Evolutionary conservation across 2,888 invertebrate genomes (phyloP).

Genomic region (Heliconius cydno): DNA sequence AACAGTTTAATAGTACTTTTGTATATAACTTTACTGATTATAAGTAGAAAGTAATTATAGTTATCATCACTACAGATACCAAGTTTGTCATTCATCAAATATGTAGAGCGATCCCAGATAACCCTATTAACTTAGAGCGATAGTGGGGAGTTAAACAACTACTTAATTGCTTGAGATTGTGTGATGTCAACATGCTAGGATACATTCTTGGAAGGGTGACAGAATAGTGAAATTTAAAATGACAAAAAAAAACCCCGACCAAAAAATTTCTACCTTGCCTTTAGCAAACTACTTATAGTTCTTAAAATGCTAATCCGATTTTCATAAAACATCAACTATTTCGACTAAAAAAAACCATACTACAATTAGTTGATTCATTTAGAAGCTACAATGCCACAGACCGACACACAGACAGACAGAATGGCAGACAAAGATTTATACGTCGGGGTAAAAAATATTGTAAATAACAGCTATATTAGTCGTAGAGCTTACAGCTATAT

Average conservation of each 20-base stretch:
- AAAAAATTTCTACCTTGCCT: too few relatives aligned
- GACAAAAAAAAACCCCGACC: too few relatives aligned
- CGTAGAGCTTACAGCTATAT: not conserved
- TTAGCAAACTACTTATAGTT: too few relatives aligned
- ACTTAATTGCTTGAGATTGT: conserved; percentile 38
- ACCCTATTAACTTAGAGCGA: conserved; percentile 49
- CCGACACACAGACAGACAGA: too few relatives aligned
- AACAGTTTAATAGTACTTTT: not conserved
- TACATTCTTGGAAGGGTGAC: conserved; percentile 24
- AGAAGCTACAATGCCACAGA: not conserved
- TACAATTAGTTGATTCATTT: too few relatives aligned
- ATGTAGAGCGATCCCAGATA: conserved; percentile 48
- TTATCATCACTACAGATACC: conserved; percentile 30
- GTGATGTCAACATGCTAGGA: conserved; percentile 41
- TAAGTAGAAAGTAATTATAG: conserved; percentile 17
- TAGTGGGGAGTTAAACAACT: conserved; percentile 43
- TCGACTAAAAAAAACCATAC: too few relatives aligned
- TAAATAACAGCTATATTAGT: not conserved
- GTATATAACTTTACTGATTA: not conserved
- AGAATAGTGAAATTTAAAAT: too few relatives aligned
- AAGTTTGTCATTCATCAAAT: conserved; percentile 44
- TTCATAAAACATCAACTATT: too few relatives aligned
- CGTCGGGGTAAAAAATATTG: too few relatives aligned
- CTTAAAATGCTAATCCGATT: too few relatives aligned
- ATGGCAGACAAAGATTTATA: too few relatives aligned